Base-by-base conservation (phyloP, 2,888 invertebrate genomes). In the Clistopyga incitator region DNA sequence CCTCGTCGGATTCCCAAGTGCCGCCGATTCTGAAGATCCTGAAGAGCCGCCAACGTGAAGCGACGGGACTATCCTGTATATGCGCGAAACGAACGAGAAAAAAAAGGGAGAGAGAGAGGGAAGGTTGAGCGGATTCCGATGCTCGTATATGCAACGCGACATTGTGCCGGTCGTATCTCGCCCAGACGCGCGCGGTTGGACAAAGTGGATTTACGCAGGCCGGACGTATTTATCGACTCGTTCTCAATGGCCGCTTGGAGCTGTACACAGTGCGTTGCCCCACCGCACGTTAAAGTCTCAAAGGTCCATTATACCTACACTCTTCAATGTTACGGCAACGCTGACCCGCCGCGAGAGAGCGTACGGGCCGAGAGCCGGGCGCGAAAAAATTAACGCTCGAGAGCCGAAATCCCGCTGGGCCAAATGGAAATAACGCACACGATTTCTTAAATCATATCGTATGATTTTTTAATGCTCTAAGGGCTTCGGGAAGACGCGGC, bases 221-320 rank as follows among this genome's bases (percentile, higher is more conserved):
- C 86, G 81, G 85, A 78, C 84, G 88, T 90, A 90, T 90, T 90
- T 90, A 90, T 90, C 88, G 90, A 90, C 88, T 89, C 88, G 88
- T 90, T 87, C 87, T 89, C 88, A 87, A 89, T 88, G 88, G 82
- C 79, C 83, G 76, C 61, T 61, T 61, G 54, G 61, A 34, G 47
- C 78, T 84, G 71, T 79, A 78, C 86, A 84, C 87, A 87, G 87
- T 88, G 83, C 87, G 82, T 86, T 85, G 85, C 86, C 59, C 18
- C 52, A 20, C 70, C 54, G n/a, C 23, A 34, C 71, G 72, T 72
- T 72, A 25, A 59, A 50, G 25, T 56, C 18, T 25, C 47, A 74
- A 47, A 47, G n/a, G 25, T 15, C 20, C 15, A 47, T 47, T 67
- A 67, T 47, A 47, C 67, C 47, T 25, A 67, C 23, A n/a, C 47